Base-by-base conservation (phyloP, 2,113 vertebrate species). In the Bufo gargarizans region DNA sequence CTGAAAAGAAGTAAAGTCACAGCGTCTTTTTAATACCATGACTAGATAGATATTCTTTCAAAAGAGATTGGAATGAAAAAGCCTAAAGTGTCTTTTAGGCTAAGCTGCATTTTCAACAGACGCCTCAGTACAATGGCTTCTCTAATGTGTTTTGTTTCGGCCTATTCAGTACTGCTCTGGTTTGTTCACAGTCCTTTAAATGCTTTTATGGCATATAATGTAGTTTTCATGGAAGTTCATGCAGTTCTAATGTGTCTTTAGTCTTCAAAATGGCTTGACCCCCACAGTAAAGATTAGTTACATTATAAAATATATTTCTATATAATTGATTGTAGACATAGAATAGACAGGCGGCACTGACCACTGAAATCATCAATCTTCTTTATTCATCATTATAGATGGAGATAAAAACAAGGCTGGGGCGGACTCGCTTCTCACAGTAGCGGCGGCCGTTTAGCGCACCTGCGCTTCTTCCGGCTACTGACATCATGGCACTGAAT, bases 161-260 rank as follows among this genome's bases (percentile, higher is more conserved):
- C 43, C 45, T 47, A 58, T 86, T 79, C 59, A 20, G 17, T 71
- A 33, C 59, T 19, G 61, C 33, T 22, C 77, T 80, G 59, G 55
- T 87, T 78, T 87, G 16, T 87, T 87, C 74, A 55, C 12, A 45
- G 4, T 45, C 19, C 50, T 87, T 69, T 58, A 87, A 79, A 69
- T 80, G 61, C n/a, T 86, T 65, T 67, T 67, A 77, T 67, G 50
- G 77, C 33, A 20, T 58, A 80, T 80, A 50, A 43, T 55, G n/a
- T 56, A 9, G 47, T 80, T 6, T 71, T 87, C n/a, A 56, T 71
- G 61, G 33, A 33, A 61, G 56, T 79, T 56, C 56, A 79, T 69
- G 67, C 69, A 56, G 77, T 69, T 69, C 12, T 67, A 56, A 80
- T 80, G 61, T 87, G 80, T 47, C 22, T 43, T 47, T 55, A 67